Percentiles rank a stretch among this genome's conserved stretches.
phyloP scores from a whole-genome alignment of 1,140 invertebrate genomes.

The Anastrepha ludens region DNA sequence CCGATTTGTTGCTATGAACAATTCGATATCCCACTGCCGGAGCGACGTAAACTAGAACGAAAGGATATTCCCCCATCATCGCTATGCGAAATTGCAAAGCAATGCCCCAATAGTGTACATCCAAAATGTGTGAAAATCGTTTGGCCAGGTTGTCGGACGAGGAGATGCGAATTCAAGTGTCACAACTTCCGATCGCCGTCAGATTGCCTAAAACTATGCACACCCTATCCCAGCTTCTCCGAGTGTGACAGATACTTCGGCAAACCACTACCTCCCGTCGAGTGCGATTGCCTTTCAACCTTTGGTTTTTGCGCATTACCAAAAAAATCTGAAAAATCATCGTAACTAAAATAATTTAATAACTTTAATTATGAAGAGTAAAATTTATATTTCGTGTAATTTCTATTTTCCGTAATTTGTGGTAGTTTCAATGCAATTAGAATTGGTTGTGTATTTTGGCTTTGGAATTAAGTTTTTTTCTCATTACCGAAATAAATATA shows the following conservation, averaged over 20 bases:
- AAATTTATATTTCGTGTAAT: neutral
- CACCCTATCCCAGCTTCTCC: constrained; percentile 39
- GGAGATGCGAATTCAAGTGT: neutral
- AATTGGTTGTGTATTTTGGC: neutral
- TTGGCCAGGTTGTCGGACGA: constrained; percentile 25
- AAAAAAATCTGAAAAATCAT: neutral
- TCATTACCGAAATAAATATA: too few species aligned
- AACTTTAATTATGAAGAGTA: neutral
- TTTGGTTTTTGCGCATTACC: neutral
- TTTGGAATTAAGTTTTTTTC: too few species aligned
- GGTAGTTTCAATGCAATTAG: neutral
- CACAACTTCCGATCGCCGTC: neutral
- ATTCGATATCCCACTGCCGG: neutral
- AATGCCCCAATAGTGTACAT: neutral
- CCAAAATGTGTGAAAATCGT: constrained; percentile 16
- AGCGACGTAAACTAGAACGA: neutral
- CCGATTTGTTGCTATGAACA: constrained; percentile 4
- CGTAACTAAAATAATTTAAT: neutral
- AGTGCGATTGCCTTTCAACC: neutral
- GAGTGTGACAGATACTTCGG: neutral
- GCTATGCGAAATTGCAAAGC: neutral
- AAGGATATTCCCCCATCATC: neutral
- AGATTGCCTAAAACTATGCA: constrained; percentile 26
- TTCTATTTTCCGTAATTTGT: neutral
- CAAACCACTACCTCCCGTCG: neutral